phyloP scores from a whole-genome alignment of 2,113 vertebrate species.

The Psittacara wagleri region DNA sequence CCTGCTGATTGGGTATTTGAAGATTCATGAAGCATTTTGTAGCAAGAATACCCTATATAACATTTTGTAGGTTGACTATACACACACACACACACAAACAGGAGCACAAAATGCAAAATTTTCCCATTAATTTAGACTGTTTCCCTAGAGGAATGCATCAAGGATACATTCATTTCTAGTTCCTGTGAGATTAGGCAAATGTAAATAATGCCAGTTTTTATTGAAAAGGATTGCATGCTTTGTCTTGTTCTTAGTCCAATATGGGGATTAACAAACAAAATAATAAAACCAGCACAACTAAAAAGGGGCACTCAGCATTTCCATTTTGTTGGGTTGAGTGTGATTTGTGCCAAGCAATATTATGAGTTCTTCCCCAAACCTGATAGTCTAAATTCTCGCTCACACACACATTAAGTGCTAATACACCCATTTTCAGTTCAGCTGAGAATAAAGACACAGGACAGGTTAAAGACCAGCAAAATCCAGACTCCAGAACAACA shows the following conservation, averaged over 20 bases:
- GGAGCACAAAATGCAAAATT: neutral
- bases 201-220: constrained; percentile 32
- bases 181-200: neutral
- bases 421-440: neutral
- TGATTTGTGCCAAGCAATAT: neutral
- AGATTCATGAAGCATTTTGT: neutral
- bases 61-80: neutral
- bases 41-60: neutral
- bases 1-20: neutral
- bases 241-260: neutral
- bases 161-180: neutral
- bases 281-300: neutral
- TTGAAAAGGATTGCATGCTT: neutral
- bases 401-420: neutral
- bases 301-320: neutral
- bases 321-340: neutral
- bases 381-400: neutral
- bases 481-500: neutral
- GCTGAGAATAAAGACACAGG: neutral
- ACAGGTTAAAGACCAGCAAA: neutral
- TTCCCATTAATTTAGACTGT: neutral
- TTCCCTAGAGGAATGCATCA: neutral
- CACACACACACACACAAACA: neutral
- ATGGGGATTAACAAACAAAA: neutral
- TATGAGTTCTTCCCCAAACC: neutral